phyloP scores from a whole-genome alignment of 2,113 vertebrate species.

The Anguilla japonica region DNA sequence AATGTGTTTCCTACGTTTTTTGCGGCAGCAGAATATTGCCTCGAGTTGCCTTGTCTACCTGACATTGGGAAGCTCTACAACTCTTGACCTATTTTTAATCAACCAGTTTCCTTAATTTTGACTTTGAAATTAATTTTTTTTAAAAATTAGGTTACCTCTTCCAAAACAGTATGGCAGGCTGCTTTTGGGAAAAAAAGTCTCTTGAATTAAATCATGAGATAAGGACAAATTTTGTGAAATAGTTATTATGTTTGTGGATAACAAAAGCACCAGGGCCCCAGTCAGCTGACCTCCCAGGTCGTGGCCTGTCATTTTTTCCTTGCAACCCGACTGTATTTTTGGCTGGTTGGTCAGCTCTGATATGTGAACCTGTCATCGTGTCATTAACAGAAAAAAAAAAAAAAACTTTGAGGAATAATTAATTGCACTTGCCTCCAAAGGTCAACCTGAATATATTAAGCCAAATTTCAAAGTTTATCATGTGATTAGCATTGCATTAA shows the following conservation, averaged over 20 bases:
- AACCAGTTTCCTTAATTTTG: too few species aligned
- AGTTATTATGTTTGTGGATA: not conserved
- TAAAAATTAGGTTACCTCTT: too few species aligned
- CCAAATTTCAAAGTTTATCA: constrained; percentile 28
- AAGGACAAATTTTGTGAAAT: not conserved
- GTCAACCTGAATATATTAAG: constrained; percentile 36
- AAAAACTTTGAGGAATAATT: constrained; percentile 32
- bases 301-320: not conserved
- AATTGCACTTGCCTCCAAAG: constrained; percentile 35
- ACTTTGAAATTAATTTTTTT: too few species aligned
- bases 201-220: too few species aligned
- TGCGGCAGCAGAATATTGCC: not conserved
- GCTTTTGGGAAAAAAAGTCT: too few species aligned
- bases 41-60: not conserved
- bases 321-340: not conserved
- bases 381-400: constrained; percentile 23
- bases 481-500: constrained; percentile 34
- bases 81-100: too few species aligned
- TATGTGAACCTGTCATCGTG: constrained; percentile 1
- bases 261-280: not conserved
- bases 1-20: not conserved
- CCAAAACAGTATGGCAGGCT: too few species aligned
- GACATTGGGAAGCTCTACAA: too few species aligned
- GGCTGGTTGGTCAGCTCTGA: constrained; percentile 1
- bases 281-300: constrained; percentile 1